Conservation (phyloP, 2,113 vertebrate genomes). For the Cynocephalus volans region DNA sequence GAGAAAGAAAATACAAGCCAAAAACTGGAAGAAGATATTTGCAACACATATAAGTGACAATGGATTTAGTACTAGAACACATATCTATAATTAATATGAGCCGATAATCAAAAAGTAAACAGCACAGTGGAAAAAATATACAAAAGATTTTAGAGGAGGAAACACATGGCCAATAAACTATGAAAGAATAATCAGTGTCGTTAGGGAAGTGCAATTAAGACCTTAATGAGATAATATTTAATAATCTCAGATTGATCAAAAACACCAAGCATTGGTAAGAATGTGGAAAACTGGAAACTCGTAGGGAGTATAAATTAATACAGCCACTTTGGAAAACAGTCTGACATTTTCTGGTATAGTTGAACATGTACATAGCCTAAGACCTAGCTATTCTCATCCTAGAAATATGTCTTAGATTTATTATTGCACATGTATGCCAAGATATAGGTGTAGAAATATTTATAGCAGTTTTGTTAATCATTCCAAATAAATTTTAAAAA, state of each 20-base stretch:
- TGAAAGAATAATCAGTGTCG: background rate
- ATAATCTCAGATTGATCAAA: background rate
- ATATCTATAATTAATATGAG: background rate
- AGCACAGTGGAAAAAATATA: constrained; percentile 33
- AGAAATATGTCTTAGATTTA: constrained; percentile 1
- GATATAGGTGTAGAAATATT: background rate
- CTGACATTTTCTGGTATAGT: constrained; percentile 40
- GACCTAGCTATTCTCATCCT: background rate
- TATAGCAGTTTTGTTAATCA: background rate
- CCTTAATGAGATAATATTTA: background rate
- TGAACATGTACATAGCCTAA: background rate
- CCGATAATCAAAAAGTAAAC: background rate
- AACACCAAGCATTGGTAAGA: background rate
- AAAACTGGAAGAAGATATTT: background rate
- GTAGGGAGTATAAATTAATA: constrained; percentile 6
- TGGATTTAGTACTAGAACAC: background rate
- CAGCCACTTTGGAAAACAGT: background rate
- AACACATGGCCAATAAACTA: background rate
- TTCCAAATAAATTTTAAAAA: background rate
- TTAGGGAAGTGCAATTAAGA: background rate
- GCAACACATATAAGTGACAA: background rate
- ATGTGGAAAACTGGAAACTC: background rate
- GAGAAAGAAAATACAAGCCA: background rate
- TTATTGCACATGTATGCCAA: background rate
- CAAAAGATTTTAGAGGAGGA: constrained; percentile 40